phyloP scores from a whole-genome alignment of 2,888 invertebrate species.

The Labia minor region DNA sequence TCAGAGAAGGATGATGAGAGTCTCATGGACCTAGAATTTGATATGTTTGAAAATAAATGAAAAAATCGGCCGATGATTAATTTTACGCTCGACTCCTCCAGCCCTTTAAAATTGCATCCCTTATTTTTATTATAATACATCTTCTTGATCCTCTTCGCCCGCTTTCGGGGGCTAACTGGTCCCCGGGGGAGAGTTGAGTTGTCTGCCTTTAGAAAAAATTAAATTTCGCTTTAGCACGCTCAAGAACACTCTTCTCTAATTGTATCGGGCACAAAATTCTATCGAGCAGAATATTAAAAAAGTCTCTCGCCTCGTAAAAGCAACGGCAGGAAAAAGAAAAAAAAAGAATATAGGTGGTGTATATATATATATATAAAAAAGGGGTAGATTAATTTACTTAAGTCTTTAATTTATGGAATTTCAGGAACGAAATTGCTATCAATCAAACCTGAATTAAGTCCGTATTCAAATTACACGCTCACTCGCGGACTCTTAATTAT shows the following conservation, averaged over 20 bases:
- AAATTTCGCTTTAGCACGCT: background rate
- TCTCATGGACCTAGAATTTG: too few relatives aligned
- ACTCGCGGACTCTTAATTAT: background rate
- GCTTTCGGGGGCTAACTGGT: background rate
- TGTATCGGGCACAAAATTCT: background rate
- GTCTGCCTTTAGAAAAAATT: background rate
- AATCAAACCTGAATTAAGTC: conserved; percentile 2
- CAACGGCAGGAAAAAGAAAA: too few relatives aligned
- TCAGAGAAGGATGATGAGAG: too few relatives aligned
- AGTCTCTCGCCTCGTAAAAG: conserved; percentile 9
- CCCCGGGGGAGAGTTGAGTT: background rate
- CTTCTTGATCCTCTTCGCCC: background rate
- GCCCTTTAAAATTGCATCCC: conserved; percentile 4
- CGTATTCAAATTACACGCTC: background rate
- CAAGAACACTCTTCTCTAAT: conserved; percentile 1
- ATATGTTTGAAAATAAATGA: too few relatives aligned
- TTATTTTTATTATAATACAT: conserved; percentile 13
- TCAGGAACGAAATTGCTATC: conserved; percentile 7
- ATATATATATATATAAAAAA: too few relatives aligned
- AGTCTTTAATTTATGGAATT: conserved; percentile 8
- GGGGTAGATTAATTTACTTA: conserved; percentile 8
- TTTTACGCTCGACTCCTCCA: conserved; percentile 5
- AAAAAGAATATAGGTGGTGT: too few relatives aligned
- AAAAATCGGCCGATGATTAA: background rate
- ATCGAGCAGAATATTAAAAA: conserved; percentile 13